phyloP scores from a whole-genome alignment of 2,113 vertebrate genomes.

The Calonectris borealis region DNA sequence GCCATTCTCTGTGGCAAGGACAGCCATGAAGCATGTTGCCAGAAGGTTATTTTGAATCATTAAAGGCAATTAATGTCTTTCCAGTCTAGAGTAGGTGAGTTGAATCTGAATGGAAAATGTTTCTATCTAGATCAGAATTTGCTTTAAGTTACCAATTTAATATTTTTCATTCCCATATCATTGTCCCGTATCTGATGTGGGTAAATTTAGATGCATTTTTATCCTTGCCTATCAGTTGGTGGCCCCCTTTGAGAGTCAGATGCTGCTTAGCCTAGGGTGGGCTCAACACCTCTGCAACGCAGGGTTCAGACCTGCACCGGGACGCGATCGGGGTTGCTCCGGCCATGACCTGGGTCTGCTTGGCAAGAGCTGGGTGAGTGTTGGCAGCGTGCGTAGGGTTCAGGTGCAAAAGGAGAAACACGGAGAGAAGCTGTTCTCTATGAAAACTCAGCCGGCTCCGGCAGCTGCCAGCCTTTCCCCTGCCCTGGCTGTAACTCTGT shows the following conservation, averaged over 20 bases:
- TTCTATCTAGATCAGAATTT: neutral
- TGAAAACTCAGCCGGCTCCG: fast-evolving
- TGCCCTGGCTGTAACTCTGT: neutral
- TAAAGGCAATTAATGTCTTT: neutral
- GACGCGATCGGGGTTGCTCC: fast-evolving
- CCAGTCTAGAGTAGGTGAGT: neutral
- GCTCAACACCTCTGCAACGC: neutral
- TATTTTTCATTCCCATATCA: neutral
- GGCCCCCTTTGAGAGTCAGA: neutral
- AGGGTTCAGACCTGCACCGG: neutral
- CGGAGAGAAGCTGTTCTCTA: neutral
- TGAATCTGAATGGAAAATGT: neutral
- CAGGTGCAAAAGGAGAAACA: neutral
- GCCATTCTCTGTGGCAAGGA: neutral
- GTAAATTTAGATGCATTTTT: neutral
- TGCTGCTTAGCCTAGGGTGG: neutral
- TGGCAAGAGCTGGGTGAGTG: neutral
- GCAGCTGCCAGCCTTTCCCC: neutral
- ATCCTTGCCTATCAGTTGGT: neutral
- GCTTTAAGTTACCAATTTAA: neutral
- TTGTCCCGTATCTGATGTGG: neutral
- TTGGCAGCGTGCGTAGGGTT: neutral
- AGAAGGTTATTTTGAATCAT: neutral
- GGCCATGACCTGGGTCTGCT: neutral
- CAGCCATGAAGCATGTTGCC: neutral